These are phyloP conservation scores for Hephaestus fuliginosus DNA, from an alignment of 2,797 vertebrate genomes.

Conservation along the genomic window DNA sequence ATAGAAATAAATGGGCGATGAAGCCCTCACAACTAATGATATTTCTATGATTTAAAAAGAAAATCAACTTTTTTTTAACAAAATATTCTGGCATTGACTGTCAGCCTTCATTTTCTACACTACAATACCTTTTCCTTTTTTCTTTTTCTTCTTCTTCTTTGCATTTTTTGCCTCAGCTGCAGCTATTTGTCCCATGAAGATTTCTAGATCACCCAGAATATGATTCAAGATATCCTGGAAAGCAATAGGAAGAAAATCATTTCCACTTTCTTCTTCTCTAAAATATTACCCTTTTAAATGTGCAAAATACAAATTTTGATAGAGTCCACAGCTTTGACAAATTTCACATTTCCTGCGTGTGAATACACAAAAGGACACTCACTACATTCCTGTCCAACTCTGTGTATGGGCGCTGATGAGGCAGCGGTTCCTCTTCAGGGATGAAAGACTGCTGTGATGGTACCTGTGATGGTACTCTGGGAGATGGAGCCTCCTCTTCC, in stretches of 20 bases:
- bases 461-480: slow-evolving; percentile 1
- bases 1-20: background rate
- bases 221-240: slow-evolving; percentile 87
- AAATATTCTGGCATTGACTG: background rate
- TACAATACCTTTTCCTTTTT: slow-evolving; percentile 77
- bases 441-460: slow-evolving; percentile 1
- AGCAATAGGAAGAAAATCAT: background rate
- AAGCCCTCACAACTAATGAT: background rate
- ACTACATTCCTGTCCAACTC: slow-evolving; percentile 83
- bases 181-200: slow-evolving; percentile 73
- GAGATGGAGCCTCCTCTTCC: slow-evolving; percentile 16
- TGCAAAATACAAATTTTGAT: background rate
- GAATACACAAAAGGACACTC: slow-evolving; percentile 45
- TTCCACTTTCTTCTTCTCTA: background rate
- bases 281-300: background rate
- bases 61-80: background rate
- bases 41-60: background rate
- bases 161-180: slow-evolving; percentile 61
- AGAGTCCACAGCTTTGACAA: background rate
- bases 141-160: slow-evolving; percentile 83
- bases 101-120: background rate
- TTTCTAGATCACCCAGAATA: slow-evolving; percentile 81
- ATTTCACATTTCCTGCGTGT: background rate
- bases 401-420: slow-evolving; percentile 63
- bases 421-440: background rate